Percentiles rank a stretch among this genome's conserved stretches.
phyloP scores from a whole-genome alignment of 2,113 vertebrate species.

The Panthera uncia region DNA sequence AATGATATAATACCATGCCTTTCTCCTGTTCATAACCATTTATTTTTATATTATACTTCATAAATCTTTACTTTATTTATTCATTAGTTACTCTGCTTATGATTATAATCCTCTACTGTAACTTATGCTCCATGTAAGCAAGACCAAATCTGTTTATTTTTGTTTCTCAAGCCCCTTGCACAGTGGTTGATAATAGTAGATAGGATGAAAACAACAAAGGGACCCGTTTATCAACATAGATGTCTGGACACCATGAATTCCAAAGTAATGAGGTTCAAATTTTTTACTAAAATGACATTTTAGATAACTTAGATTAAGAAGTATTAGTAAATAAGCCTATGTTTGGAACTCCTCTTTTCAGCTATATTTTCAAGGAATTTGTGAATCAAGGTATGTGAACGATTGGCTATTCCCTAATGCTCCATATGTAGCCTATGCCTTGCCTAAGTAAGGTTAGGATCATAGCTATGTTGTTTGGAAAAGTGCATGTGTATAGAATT shows the following conservation, averaged over 20 bases:
- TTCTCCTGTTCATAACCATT: background rate
- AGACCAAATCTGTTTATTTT: background rate
- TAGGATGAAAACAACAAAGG: background rate
- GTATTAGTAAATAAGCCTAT: background rate
- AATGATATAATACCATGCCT: background rate
- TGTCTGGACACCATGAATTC: background rate
- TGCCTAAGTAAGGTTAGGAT: background rate
- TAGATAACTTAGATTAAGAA: background rate
- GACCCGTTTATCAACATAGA: background rate
- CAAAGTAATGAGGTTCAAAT: background rate
- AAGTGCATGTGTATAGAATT: background rate
- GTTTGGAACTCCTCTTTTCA: background rate
- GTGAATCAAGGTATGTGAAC: background rate
- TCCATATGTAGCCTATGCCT: background rate
- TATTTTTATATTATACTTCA: conserved; percentile 1
- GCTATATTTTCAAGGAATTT: background rate
- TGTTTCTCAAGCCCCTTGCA: background rate
- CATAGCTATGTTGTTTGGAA: background rate
- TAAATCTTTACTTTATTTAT: background rate
- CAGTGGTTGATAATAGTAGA: background rate
- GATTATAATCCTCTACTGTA: background rate
- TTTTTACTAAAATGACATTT: background rate
- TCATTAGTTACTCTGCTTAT: background rate
- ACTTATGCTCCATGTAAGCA: background rate
- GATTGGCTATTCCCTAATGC: background rate